Conservation (phyloP, 37 sponge, comb jelly and placozoan genomes). For the Diacarnus erythraeanus region DNA sequence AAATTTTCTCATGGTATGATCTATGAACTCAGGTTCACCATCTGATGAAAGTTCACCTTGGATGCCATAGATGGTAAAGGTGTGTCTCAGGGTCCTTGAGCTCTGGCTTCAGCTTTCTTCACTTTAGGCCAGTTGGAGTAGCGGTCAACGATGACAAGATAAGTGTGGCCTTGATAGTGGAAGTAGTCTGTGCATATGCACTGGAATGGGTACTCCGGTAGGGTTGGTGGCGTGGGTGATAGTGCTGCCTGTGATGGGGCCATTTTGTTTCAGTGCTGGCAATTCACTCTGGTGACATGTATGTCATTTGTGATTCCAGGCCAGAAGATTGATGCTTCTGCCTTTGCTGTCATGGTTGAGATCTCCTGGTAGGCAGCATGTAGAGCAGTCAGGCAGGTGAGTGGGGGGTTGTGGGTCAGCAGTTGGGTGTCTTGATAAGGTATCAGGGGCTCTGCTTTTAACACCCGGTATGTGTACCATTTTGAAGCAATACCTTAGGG, state of each 20-base stretch:
- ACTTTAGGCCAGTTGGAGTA: conserved; percentile 51
- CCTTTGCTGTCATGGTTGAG: no score
- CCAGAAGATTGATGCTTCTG: conserved; percentile 52
- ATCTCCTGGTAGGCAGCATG: conserved; percentile 26
- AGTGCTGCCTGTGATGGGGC: conserved; percentile 40
- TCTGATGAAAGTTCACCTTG: conserved; percentile 44
- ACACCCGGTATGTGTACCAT: no score
- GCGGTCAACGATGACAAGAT: conserved; percentile 35
- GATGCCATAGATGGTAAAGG: conserved; percentile 44
- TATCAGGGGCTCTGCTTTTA: no score
- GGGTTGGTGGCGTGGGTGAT: conserved; percentile 28
- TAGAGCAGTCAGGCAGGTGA: conserved; percentile 7
- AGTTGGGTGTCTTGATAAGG: no score
- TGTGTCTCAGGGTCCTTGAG: conserved; percentile 36
- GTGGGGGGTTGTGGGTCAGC: no score
- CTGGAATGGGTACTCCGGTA: conserved; percentile 33
- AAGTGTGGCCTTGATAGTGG: conserved; percentile 30
- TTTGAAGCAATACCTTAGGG: no score
- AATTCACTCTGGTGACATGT: conserved; percentile 42
- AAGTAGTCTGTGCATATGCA: conserved; percentile 53
- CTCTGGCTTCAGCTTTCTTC: conserved; percentile 33
- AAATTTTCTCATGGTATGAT: conserved; percentile 32
- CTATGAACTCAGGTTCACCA: conserved; percentile 27
- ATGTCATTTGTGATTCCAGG: conserved; percentile 43
- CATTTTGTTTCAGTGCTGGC: conserved; percentile 33